These are phyloP conservation scores for Rhagoletis zephyria DNA, from an alignment of 1,140 invertebrate species.

Conservation along the genomic window DNA sequence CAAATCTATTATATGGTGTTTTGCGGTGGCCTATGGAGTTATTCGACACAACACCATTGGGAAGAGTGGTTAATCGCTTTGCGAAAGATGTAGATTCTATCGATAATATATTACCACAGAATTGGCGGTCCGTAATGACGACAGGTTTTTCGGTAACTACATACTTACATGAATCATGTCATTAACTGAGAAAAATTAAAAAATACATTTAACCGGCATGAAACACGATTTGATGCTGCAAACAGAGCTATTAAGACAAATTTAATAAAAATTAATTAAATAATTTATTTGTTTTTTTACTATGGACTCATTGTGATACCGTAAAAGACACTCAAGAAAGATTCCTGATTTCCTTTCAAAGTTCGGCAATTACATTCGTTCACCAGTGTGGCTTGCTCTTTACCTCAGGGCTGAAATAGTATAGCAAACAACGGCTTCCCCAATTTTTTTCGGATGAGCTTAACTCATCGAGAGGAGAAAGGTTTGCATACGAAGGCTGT, in stretches of 20 bases:
- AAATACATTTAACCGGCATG: not conserved
- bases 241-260: not conserved
- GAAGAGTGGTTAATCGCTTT: constrained; percentile 84
- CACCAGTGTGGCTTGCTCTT: too few species aligned
- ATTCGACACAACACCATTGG: constrained; percentile 86
- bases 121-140: constrained; percentile 71
- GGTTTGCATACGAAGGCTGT: too few species aligned
- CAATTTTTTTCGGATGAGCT: too few species aligned
- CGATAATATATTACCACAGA: constrained; percentile 76
- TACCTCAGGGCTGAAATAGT: too few species aligned
- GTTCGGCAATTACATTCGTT: too few species aligned
- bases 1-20: constrained; percentile 77
- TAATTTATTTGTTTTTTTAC: too few species aligned
- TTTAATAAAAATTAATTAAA: not conserved
- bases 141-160: constrained; percentile 67
- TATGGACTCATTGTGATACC: too few species aligned
- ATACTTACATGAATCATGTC: not conserved
- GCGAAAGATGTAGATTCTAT: constrained; percentile 82
- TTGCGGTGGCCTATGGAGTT: constrained; percentile 81
- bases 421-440: too few species aligned
- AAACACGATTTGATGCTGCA: not conserved
- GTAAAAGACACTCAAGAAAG: too few species aligned
- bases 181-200: not conserved
- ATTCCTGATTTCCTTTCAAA: too few species aligned
- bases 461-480: too few species aligned